These are phyloP conservation scores for Pristionchus arcanus DNA, from an alignment of 2,888 invertebrate genomes.

Conservation along the genomic window DNA sequence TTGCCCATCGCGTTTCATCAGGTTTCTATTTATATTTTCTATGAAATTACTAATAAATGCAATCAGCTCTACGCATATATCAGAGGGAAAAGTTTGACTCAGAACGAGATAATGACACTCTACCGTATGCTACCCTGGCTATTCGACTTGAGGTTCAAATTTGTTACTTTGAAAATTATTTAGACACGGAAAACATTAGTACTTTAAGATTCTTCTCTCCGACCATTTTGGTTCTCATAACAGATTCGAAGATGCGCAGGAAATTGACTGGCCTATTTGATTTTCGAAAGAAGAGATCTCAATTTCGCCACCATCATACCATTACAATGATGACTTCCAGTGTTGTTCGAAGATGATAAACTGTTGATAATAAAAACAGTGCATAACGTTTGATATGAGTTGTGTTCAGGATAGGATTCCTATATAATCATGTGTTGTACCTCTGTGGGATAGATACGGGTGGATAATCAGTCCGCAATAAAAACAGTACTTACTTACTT, in stretches of 20 bases:
- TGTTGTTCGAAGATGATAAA: not conserved
- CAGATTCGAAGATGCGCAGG: not conserved
- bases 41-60: too few relatives aligned
- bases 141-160: not conserved
- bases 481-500: too few relatives aligned
- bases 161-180: not conserved
- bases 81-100: not conserved
- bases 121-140: conserved; percentile 22
- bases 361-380: too few relatives aligned
- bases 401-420: too few relatives aligned
- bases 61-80: conserved; percentile 20
- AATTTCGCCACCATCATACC: not conserved
- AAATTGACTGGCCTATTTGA: not conserved
- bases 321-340: not conserved
- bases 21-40: not conserved
- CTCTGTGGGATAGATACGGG: too few relatives aligned
- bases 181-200: not conserved
- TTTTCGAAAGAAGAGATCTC: not conserved
- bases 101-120: conserved; percentile 1
- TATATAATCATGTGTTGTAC: too few relatives aligned
- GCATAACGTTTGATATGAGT: too few relatives aligned
- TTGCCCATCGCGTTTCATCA: conserved; percentile 24
- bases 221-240: not conserved
- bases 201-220: conserved; percentile 1
- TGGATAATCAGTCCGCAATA: too few relatives aligned